These are phyloP conservation scores for Eulemur macaco DNA, from an alignment of 2,113 vertebrate species.

Conservation along the genomic window DNA sequence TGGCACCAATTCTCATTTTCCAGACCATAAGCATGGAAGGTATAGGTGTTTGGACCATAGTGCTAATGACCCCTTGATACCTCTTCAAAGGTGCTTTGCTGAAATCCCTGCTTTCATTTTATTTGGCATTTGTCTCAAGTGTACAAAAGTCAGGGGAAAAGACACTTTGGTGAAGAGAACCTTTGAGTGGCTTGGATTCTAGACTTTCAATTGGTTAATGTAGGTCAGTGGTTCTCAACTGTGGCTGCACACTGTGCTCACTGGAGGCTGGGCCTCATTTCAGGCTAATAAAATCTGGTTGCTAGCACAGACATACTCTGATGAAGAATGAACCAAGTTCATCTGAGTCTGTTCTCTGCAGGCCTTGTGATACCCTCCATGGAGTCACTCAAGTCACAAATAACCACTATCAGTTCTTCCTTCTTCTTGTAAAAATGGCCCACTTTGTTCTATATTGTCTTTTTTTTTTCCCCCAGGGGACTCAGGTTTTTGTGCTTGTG, in stretches of 20 bases:
- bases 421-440: not conserved
- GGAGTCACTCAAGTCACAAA: not conserved
- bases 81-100: constrained; percentile 16
- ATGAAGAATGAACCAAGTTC: not conserved
- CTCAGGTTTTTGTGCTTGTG: constrained; percentile 90
- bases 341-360: constrained; percentile 1
- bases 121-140: not conserved
- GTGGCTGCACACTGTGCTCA: not conserved
- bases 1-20: not conserved
- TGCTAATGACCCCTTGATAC: not conserved
- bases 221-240: not conserved
- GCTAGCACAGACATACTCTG: not conserved
- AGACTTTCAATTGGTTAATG: not conserved
- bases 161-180: not conserved
- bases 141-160: not conserved
- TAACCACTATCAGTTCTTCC: not conserved
- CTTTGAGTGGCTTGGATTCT: not conserved
- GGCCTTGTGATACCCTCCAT: not conserved
- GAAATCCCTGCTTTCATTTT: not conserved
- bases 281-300: not conserved
- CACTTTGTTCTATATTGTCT: constrained; percentile 9
- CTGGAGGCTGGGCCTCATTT: not conserved
- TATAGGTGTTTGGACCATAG: not conserved
- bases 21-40: not conserved
- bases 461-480: constrained; percentile 85